A percentile compares a stretch with the other conserved stretches of the same genome.
These are phyloP conservation scores for Narcine bancroftii DNA, from an alignment of 2,113 vertebrate species.

Conservation along the genomic window DNA sequence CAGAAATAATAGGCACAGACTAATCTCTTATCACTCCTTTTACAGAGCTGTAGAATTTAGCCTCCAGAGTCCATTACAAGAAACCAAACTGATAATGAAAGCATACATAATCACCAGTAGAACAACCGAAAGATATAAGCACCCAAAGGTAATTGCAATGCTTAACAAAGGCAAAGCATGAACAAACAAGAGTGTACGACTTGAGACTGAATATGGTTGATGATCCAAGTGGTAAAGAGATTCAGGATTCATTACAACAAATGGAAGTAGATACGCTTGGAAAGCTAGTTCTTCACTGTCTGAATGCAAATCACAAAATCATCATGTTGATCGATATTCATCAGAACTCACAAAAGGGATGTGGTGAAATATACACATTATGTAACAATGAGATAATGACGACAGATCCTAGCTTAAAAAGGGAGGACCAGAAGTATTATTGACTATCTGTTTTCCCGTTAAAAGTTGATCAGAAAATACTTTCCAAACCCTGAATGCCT, in stretches of 20 bases:
- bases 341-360: background rate
- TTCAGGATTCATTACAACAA: constrained; percentile 7
- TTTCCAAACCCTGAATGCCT: background rate
- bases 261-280: background rate
- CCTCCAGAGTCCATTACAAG: background rate
- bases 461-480: background rate
- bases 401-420: background rate
- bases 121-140: background rate
- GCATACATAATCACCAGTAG: background rate
- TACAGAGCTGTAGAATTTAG: too few species aligned
- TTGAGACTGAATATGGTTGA: background rate
- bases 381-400: background rate
- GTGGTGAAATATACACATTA: background rate
- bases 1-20: too few species aligned
- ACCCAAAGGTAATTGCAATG: background rate
- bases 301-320: background rate
- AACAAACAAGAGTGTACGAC: background rate
- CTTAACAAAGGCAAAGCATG: background rate
- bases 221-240: background rate
- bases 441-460: background rate
- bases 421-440: background rate
- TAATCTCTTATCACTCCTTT: too few species aligned
- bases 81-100: background rate
- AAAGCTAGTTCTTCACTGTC: background rate
- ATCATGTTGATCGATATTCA: background rate